phyloP scores from a whole-genome alignment of 92 coral and sea anemone species.

The Metridium senile region DNA sequence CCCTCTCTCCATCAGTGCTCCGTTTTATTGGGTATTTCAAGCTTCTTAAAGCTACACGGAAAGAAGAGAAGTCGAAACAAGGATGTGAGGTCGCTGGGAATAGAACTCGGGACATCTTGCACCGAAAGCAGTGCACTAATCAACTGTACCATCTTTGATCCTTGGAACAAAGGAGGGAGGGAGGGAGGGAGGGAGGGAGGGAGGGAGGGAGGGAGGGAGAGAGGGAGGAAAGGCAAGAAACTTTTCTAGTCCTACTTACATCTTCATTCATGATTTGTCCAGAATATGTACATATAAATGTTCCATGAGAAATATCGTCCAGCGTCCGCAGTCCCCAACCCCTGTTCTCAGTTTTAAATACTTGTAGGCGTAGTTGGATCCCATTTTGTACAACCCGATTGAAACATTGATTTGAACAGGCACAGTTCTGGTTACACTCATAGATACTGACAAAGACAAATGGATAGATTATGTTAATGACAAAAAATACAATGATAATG shows the following conservation, averaged over 20 bases:
- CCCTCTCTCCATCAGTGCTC: no score
- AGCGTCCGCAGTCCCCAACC: slow-evolving; percentile 94
- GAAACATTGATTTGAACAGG: slow-evolving; percentile 79
- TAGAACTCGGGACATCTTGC: no score
- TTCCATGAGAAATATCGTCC: slow-evolving; percentile 91
- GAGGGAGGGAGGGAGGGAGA: no score
- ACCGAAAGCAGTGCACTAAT: no score
- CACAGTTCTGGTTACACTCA: slow-evolving; percentile 95
- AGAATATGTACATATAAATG: slow-evolving; percentile 92
- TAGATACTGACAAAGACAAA: slow-evolving; percentile 60
- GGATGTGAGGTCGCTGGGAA: no score
- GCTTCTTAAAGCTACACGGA: no score
- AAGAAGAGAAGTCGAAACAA: no score
- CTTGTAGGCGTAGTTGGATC: slow-evolving; percentile 82
- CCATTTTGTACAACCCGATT: slow-evolving; percentile 98
- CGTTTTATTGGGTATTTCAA: no score
- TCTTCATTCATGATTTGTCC: slow-evolving; percentile 97
- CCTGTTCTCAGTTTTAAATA: slow-evolving; percentile 93
- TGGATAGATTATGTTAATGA: background rate
- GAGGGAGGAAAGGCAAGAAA: background rate
- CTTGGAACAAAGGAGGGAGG: no score
- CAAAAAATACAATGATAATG: no score
- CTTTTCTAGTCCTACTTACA: slow-evolving; percentile 32
- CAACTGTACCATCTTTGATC: no score
- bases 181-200: no score